Evolutionary conservation across 2,888 invertebrate species (phyloP).

Genomic region (Thumatha senex): DNA sequence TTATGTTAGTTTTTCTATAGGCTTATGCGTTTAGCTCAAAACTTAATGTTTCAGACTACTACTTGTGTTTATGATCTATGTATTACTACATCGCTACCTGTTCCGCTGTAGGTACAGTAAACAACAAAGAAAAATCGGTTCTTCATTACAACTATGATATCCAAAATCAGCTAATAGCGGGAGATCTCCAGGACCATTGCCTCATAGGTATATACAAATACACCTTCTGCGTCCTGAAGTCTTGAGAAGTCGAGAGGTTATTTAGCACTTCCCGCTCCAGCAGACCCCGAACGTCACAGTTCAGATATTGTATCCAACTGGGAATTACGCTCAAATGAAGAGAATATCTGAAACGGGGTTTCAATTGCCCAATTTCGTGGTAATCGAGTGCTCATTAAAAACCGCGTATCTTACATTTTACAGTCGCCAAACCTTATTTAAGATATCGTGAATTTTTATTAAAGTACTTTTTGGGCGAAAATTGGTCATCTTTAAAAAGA

Average conservation of each 20-base stretch:
- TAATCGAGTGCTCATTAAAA: neutral
- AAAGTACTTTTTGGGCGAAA: conserved; percentile 2
- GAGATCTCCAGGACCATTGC: too few species aligned
- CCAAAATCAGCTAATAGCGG: conserved; percentile 10
- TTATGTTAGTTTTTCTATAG: conserved; percentile 1
- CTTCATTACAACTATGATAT: conserved; percentile 14
- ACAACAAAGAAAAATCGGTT: conserved; percentile 6
- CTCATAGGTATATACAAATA: too few species aligned
- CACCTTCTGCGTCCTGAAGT: too few species aligned
- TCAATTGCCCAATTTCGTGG: neutral
- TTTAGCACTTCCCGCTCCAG: too few species aligned
- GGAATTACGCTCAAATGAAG: neutral
- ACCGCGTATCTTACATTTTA: neutral
- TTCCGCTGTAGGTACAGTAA: neutral
- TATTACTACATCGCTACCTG: conserved; percentile 1
- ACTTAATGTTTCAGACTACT: neutral
- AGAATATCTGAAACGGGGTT: neutral
- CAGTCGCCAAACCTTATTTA: conserved; percentile 11
- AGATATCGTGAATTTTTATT: neutral
- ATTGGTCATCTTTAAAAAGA: neutral
- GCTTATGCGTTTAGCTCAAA: conserved; percentile 1
- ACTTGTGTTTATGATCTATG: neutral
- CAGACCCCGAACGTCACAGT: too few species aligned
- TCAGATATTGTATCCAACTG: too few species aligned
- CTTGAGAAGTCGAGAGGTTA: too few species aligned